Conservation (phyloP, 53 echinoderm and acorn worm species). For the Patiria pectinifera region DNA sequence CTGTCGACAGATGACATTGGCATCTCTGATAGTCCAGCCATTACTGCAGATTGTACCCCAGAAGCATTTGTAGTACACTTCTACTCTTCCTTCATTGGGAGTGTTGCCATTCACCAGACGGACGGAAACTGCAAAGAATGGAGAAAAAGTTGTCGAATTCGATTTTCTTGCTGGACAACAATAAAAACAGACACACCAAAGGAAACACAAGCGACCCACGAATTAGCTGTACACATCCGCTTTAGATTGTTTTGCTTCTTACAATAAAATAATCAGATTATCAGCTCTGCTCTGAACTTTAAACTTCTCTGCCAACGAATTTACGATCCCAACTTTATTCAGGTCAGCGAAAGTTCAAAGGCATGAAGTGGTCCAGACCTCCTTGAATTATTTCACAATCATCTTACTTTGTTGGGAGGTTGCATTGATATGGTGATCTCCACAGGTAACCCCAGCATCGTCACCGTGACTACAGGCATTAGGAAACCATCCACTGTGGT, state of each 20-base stretch:
- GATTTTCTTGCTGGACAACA: too few species aligned
- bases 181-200: too few species aligned
- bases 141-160: not conserved
- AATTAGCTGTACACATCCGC: too few species aligned
- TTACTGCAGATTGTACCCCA: slow-evolving; percentile 69
- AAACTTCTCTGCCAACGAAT: too few species aligned
- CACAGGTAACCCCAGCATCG: slow-evolving; percentile 58
- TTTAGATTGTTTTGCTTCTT: too few species aligned
- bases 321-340: too few species aligned
- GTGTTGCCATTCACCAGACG: slow-evolving; percentile 56
- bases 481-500: slow-evolving; percentile 25
- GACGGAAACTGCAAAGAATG: slow-evolving; percentile 1
- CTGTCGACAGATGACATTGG: slow-evolving; percentile 55
- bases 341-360: too few species aligned
- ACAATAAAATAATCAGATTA: too few species aligned
- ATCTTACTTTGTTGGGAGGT: not conserved
- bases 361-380: not conserved
- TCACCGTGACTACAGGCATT: slow-evolving; percentile 31
- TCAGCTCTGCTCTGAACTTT: too few species aligned
- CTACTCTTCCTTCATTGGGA: slow-evolving; percentile 55
- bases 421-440: not conserved
- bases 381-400: too few species aligned
- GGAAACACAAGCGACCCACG: too few species aligned
- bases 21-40: slow-evolving; percentile 65
- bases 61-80: slow-evolving; percentile 51